Evolutionary conservation across 2,888 invertebrate genomes (phyloP), one percentile per base, ranked within the genome.

Genomic region (Parelbella ahira): DNA sequence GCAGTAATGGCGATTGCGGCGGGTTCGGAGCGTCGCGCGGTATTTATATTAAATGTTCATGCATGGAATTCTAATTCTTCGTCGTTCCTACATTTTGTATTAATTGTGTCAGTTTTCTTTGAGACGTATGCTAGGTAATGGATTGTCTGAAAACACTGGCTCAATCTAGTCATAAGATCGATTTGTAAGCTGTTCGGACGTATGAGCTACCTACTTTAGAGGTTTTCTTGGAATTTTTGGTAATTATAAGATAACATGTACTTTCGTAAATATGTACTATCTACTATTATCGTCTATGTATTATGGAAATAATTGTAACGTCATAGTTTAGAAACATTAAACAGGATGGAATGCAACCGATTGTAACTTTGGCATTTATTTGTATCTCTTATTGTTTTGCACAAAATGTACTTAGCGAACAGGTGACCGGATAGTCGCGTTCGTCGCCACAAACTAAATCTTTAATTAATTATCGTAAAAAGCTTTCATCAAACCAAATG

Each of bases 91-190:
- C 73, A 68, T 75, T 79, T 80, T 80, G 69, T 83, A 82, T 77
- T 76, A 67, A 70, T 78, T 78, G 77, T 67, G 80, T 82, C 80
- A 79, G 79, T 67, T 78, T 78, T 74, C 75, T 74, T 71, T 58
- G 58, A 66, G 70, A 74, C 79, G 69, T 52, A 58, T 61, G 63
- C 59, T 61, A 66, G 57, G 59, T 57, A 63, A 63, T 68, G 71
- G 68, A 75, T 73, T 72, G 66, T 74, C 60, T 65, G 68, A 68
- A 72, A 70, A 64, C 66, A 80, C 84, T 86, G 86, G 82, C 86
- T 87, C 86, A 87, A 86, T 87, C 86, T 87, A 87, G 86, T 87
- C 86, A 86, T 87, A 87, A 87, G 86, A 82, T 83, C 78, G 82
- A 83, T 83, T 74, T 60, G 63, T 72, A 70, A 79, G 75, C 75